These are phyloP conservation scores for Varecia variegata DNA, from an alignment of 2,797 vertebrate species.

Conservation along the genomic window DNA sequence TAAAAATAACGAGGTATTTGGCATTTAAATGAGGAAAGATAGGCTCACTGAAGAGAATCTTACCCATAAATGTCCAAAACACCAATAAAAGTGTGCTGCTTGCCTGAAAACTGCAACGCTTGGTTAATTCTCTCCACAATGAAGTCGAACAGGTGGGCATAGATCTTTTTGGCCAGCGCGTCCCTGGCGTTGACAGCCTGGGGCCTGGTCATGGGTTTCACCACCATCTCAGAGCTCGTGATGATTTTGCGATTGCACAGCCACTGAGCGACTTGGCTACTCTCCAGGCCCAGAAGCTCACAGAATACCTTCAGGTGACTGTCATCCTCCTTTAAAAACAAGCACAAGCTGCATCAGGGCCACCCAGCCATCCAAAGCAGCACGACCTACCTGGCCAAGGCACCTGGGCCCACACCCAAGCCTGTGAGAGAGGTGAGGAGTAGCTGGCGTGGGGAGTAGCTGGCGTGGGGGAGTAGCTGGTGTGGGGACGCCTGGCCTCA, in stretches of 20 bases:
- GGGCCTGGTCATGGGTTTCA: constrained; percentile 91
- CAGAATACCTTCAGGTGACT: constrained; percentile 91
- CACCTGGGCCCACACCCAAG: fast-evolving
- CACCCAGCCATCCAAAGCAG: not conserved
- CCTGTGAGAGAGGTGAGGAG: not conserved
- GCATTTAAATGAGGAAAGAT: constrained; percentile 26
- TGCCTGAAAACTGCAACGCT: constrained; percentile 91
- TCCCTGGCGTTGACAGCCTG: constrained; percentile 92
- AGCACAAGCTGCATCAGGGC: not conserved
- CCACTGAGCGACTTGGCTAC: constrained; percentile 88
- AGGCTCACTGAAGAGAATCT: constrained; percentile 65
- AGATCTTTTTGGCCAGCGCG: constrained; percentile 96
- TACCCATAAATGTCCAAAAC: constrained; percentile 99
- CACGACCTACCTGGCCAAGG: not conserved
- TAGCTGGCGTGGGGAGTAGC: not conserved
- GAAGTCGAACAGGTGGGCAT: constrained; percentile 94
- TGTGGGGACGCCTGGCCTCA: not conserved
- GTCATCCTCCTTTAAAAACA: constrained; percentile 86
- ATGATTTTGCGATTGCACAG: constrained; percentile 93
- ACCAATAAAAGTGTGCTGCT: constrained; percentile 96
- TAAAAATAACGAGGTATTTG: not conserved
- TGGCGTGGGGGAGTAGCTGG: not conserved
- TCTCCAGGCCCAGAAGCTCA: constrained; percentile 88
- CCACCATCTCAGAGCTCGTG: constrained; percentile 90
- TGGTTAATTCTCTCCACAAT: constrained; percentile 93